Evolutionary conservation across 2,888 invertebrate species (phyloP), one percentile per base, ranked within the genome.

Genomic region (Drosophila melanosoma): DNA sequence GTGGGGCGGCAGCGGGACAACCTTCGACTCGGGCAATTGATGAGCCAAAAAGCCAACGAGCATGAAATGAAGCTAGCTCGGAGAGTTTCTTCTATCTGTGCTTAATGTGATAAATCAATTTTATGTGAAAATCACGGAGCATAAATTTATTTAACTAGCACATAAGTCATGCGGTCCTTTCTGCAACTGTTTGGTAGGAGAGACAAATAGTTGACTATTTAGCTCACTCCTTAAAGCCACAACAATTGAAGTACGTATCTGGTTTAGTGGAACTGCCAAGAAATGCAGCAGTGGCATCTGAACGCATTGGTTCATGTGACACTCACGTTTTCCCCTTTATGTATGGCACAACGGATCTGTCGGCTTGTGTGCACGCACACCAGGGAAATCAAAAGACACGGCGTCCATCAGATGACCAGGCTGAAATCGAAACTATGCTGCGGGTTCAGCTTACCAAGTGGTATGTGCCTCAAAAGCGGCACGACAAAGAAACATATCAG

Each of bases 61-160:
- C 85, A 86, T 89, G 90, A 86, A 86, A 89, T 89, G 88, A 87
- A 89, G 79, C 79, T 72, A 79, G 76, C 83, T 79, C 56, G 64
- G 49, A 38, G 33, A 59, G 51, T 63, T 51, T 11, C 62, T 40
- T 26, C 38, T 36, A 59, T 63, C 66, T 81, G 82, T 87, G 87
- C 85, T 86, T 90, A 88, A 90, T 90, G 83, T 87, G 87, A 90
- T 90, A 90, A 90, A 90, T 91, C 91, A 91, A 87, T 87, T 90
- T 90, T 90, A 91, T 89, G 89, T 81, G 89, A 87, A 89, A 90
- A 90, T 90, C 90, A 90, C 90, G 80, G 82, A 80, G 84, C 84
- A 91, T 90, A 90, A 90, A 90, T 91, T 90, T 86, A 77, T 87
- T 87, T 91, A 90, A 91, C 87, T 87, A 89, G 81, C 89, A 73